Evolutionary conservation across 2,113 vertebrate genomes (phyloP), one percentile per base, ranked within the genome.

Genomic region (Micromys minutus): DNA sequence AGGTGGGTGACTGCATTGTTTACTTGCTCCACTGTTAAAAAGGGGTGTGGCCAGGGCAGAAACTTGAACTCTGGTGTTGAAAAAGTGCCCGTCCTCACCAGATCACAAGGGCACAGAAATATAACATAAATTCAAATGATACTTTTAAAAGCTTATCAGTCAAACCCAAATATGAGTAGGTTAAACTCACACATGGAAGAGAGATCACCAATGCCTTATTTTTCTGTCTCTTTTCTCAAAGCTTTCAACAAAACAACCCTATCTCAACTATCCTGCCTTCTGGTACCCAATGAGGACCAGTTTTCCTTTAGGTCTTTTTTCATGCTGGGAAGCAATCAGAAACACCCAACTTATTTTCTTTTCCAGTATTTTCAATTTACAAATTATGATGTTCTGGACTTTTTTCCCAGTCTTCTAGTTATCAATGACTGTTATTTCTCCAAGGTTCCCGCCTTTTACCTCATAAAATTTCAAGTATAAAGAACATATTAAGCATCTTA

Each of bases 361-460:
- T 91, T 84, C 83, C 75, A 84, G 42, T 50, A 81, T 76, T 94
- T 50, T 86, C 31, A 94, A 83, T 57, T 95, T 90, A 94, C 16
- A 94, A 95, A 96, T 61, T 59, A 65, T 34, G 84, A 36, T 80
- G 80, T 29, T 94, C 75, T 77, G 29, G 67, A 86, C 74, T 86
- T 86, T 91, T 55, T 97, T 16, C 93, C 36, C 45, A 89, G 31
- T n/a, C 24, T 31, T 87, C 55, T 80, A 80, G 71, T 79, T 94
- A 89, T 76, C 42, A 85, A 71, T 47, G 11, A 9, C 90, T 31
- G 87, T 81, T 86, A 92, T 96, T 90, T 67, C 95, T 79, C 75
- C 65, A 86, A 92, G 59, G 93, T 50, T 92, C 95, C 88, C 88
- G 85, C 31, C 87, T 75, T 72, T 77, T 50, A 67, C 31, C 72